A percentile compares a stretch with the other conserved stretches of the same genome.
Evolutionary conservation across 2,113 vertebrate species (phyloP).

Genomic region (Cryptomyrus ogoouensis): DNA sequence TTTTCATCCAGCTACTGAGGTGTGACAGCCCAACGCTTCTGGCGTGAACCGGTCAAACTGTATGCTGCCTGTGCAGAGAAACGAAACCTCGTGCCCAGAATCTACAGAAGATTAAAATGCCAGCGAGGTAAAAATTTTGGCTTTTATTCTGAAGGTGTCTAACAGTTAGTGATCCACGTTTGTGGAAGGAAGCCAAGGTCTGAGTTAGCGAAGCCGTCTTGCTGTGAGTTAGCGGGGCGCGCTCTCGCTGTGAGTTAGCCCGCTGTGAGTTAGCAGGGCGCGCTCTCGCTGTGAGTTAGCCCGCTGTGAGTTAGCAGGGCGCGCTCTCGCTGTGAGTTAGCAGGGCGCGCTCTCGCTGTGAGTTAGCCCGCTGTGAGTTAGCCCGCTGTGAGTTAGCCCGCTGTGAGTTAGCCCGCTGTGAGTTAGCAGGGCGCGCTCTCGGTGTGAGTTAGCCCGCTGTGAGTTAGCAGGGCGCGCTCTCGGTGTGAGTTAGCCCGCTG

Average conservation of each 20-base stretch:
- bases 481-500: not conserved
- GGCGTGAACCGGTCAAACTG: not conserved
- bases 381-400: too few relatives aligned
- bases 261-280: not conserved
- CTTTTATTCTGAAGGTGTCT: not conserved
- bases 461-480: too few relatives aligned
- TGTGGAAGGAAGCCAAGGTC: not conserved
- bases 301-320: not conserved
- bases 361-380: too few relatives aligned
- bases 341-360: not conserved
- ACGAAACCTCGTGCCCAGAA: not conserved
- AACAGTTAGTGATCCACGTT: not conserved
- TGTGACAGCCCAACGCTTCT: not conserved
- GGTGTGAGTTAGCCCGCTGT: too few relatives aligned
- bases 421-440: too few relatives aligned
- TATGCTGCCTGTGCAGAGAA: not conserved
- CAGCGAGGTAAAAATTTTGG: not conserved
- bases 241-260: not conserved
- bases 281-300: not conserved
- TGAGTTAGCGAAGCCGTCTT: not conserved
- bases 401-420: too few relatives aligned
- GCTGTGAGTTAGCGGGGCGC: not conserved
- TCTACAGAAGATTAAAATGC: not conserved
- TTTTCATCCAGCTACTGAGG: not conserved
- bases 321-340: not conserved